These are phyloP conservation scores for Clarias macrocephalus DNA, from an alignment of 2,113 vertebrate genomes.

Conservation along the genomic window DNA sequence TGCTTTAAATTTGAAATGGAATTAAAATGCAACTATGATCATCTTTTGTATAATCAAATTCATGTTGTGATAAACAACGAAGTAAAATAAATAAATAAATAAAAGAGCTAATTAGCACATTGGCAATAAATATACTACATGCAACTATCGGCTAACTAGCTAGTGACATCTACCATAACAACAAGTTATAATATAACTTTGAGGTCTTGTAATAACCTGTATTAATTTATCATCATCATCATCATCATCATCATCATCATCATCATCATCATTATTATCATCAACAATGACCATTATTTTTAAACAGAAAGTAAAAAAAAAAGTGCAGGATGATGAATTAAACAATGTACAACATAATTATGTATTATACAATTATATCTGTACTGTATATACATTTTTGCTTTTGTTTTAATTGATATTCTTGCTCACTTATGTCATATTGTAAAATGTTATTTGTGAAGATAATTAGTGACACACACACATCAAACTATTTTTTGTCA, in stretches of 20 bases:
- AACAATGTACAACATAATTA: background rate
- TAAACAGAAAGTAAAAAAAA: no score
- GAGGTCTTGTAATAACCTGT: background rate
- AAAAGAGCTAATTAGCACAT: background rate
- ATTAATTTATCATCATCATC: no score
- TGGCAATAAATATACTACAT: background rate
- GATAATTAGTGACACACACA: background rate
- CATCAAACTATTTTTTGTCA: background rate
- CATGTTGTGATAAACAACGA: background rate
- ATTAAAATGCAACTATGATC: background rate
- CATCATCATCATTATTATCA: no score
- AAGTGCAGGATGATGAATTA: background rate
- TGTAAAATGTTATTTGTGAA: background rate
- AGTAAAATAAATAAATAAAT: background rate
- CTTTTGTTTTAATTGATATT: no score
- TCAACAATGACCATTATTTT: no score
- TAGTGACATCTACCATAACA: background rate
- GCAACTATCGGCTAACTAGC: background rate
- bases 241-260: no score
- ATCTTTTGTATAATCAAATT: background rate
- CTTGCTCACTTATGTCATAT: background rate
- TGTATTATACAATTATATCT: background rate
- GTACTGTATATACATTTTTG: background rate
- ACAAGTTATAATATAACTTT: no score
- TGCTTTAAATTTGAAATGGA: no score